Conservation (phyloP, 2,113 vertebrate genomes). For the Alexandromys fortis region DNA sequence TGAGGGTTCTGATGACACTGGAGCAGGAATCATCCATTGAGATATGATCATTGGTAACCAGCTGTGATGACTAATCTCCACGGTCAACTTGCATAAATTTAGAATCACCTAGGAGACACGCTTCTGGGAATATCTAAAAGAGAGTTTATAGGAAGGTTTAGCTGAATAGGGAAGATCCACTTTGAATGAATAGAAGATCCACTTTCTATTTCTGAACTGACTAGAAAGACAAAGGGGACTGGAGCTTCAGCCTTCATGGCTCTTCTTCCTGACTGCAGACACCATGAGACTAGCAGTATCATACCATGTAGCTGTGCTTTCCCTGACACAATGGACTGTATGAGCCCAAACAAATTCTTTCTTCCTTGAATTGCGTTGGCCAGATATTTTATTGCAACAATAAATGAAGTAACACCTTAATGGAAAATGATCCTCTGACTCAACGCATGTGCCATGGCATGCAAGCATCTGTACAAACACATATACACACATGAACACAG, state of each 20-base stretch:
- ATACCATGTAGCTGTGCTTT: no score
- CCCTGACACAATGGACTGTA: no score
- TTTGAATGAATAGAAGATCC: no score
- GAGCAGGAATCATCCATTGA: no score
- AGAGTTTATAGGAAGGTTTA: not conserved
- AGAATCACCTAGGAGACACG: not conserved
- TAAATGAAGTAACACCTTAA: no score
- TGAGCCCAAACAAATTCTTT: no score
- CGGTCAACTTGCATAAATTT: not conserved
- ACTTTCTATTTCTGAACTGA: no score
- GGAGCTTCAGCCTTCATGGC: not conserved
- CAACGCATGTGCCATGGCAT: not conserved
- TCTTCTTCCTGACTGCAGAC: not conserved
- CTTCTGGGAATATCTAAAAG: not conserved
- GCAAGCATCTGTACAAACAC: not conserved
- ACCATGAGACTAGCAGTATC: not conserved
- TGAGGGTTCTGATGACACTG: not conserved
- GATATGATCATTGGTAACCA: not conserved
- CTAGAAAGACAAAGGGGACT: not conserved
- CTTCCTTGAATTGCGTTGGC: not conserved
- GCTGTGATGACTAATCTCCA: not conserved
- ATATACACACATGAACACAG: not conserved
- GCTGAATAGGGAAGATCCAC: not conserved
- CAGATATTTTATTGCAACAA: not conserved
- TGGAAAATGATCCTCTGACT: not conserved